These are phyloP conservation scores for Sarcophaga peregrina DNA, from an alignment of 1,140 invertebrate species.

Conservation along the genomic window DNA sequence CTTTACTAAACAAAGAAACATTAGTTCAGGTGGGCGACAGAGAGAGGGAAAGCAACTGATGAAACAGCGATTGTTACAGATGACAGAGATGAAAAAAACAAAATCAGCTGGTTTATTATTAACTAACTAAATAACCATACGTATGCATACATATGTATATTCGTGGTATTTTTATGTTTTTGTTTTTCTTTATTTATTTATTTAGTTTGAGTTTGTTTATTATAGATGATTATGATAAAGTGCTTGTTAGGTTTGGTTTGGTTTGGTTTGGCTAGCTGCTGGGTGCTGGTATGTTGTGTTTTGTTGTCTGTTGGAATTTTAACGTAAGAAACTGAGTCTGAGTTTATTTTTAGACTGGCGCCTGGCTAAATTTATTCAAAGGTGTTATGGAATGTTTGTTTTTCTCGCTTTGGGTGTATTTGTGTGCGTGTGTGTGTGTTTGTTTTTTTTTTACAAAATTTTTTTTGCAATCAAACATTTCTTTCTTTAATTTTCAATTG, in stretches of 20 bases:
- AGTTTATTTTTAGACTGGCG: conserved; percentile 14
- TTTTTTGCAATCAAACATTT: conserved; percentile 3
- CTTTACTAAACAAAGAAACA: not conserved
- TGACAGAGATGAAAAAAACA: not conserved
- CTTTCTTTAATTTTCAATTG: no score
- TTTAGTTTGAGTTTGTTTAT: not conserved
- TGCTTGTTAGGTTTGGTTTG: no score
- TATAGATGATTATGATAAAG: conserved; percentile 13
- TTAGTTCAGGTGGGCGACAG: no score
- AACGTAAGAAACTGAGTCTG: not conserved
- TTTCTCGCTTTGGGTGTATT: no score
- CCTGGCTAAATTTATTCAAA: conserved; percentile 12
- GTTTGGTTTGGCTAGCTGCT: conserved; percentile 16
- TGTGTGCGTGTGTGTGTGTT: not conserved
- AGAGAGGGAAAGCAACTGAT: no score
- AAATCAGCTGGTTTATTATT: conserved; percentile 20
- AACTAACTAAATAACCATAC: not conserved
- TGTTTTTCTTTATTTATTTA: not conserved
- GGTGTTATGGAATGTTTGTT: not conserved
- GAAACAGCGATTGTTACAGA: not conserved
- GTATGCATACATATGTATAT: no score
- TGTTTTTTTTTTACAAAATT: not conserved
- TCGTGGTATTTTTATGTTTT: no score
- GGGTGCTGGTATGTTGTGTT: not conserved
- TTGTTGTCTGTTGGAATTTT: not conserved